These are phyloP conservation scores for Leucophora obtusa DNA, from an alignment of 2,888 invertebrate genomes.

Conservation along the genomic window DNA sequence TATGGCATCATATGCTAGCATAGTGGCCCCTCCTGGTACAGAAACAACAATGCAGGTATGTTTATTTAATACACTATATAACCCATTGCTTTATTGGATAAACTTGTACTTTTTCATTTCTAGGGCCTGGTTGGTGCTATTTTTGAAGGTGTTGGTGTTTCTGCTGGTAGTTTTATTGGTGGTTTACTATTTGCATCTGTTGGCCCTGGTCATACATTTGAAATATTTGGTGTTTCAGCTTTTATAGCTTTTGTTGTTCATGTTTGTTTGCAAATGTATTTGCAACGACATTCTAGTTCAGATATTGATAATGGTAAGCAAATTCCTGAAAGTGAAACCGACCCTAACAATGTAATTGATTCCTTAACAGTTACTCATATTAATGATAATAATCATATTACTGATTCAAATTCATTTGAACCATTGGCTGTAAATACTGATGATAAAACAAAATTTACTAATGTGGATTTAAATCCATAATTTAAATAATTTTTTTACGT, in stretches of 20 bases:
- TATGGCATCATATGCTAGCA: constrained; percentile 92
- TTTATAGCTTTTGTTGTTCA: constrained; percentile 82
- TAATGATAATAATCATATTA: constrained; percentile 67
- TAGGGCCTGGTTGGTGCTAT: constrained; percentile 91
- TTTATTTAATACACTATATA: not conserved
- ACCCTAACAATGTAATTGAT: constrained; percentile 14
- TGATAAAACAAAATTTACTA: constrained; percentile 65
- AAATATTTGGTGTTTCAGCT: constrained; percentile 85
- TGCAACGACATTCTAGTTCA: constrained; percentile 69
- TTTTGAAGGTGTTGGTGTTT: constrained; percentile 92
- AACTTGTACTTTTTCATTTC: constrained; percentile 66
- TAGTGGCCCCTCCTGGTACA: constrained; percentile 89
- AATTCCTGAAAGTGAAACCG: not conserved
- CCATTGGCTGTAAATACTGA: constrained; percentile 19
- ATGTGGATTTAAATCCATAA: constrained; percentile 70
- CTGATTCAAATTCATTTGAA: constrained; percentile 44
- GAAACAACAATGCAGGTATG: constrained; percentile 90
- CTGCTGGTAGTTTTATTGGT: constrained; percentile 88
- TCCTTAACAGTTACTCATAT: constrained; percentile 59
- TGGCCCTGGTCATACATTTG: constrained; percentile 85
- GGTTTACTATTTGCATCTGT: constrained; percentile 84
- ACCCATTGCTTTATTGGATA: not conserved
- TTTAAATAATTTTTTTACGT: not conserved
- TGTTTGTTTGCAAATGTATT: constrained; percentile 80
- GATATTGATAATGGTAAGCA: constrained; percentile 63